Conservation (phyloP, 2,888 invertebrate genomes). For the Dryadula phaetusa region DNA sequence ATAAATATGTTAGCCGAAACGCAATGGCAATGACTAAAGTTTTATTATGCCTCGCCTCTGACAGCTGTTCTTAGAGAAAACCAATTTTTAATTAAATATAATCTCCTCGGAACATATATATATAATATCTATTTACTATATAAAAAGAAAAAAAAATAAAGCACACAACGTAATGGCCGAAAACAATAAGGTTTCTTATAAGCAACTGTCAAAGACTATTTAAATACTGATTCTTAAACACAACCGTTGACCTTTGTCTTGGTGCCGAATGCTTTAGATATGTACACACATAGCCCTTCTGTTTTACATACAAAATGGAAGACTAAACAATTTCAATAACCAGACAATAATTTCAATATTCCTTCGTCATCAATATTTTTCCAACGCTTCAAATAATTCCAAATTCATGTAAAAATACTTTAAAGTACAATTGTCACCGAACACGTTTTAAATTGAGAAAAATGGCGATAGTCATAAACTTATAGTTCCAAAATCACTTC, state of each 20-base stretch:
- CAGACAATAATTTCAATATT: slow-evolving; percentile 32
- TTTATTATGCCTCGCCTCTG: slow-evolving; percentile 51
- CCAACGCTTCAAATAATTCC: slow-evolving; percentile 12
- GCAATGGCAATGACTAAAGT: slow-evolving; percentile 76
- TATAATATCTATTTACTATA: background rate
- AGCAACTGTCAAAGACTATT: slow-evolving; percentile 35
- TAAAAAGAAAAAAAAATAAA: background rate
- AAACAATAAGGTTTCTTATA: background rate
- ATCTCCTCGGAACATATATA: background rate
- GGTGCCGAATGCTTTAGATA: slow-evolving; percentile 39
- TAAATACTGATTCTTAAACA: slow-evolving; percentile 23
- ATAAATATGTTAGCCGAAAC: slow-evolving; percentile 56
- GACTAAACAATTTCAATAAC: slow-evolving; percentile 43
- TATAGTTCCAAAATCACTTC: no score
- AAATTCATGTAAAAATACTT: slow-evolving; percentile 26
- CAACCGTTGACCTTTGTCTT: slow-evolving; percentile 2
- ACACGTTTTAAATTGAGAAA: background rate
- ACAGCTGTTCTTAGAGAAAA: slow-evolving; percentile 13
- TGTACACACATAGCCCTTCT: slow-evolving; percentile 39
- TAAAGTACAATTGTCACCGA: background rate
- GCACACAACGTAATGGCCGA: background rate
- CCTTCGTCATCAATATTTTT: slow-evolving; percentile 23
- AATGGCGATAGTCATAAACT: no score
- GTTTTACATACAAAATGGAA: slow-evolving; percentile 45
- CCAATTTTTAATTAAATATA: background rate